phyloP scores from a whole-genome alignment of 2,113 vertebrate species.

The Coreoperca whiteheadi region DNA sequence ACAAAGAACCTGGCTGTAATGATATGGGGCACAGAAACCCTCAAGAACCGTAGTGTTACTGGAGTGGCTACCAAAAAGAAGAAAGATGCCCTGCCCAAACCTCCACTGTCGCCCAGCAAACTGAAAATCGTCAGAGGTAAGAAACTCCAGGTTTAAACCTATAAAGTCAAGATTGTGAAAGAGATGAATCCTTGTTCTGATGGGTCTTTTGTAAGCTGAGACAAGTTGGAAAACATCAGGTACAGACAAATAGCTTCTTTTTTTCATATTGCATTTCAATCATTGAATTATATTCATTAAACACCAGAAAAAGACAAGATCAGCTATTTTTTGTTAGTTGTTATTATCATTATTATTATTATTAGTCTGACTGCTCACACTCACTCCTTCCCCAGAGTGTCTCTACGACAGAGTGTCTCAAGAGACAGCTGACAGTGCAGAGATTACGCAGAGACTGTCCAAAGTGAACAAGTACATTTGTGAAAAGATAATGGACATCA shows the following conservation, averaged over 20 bases:
- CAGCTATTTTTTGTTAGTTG: conserved; percentile 12
- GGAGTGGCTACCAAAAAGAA: conserved; percentile 99
- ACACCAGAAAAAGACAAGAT: conserved; percentile 29
- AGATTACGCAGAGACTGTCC: conserved; percentile 99
- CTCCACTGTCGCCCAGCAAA: conserved; percentile 98
- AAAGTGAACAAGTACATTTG: conserved; percentile 99
- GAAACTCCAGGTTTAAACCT: not conserved
- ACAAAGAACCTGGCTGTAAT: conserved; percentile 99
- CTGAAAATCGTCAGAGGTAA: conserved; percentile 98
- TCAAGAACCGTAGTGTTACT: conserved; percentile 98
- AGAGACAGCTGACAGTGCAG: conserved; percentile 97
- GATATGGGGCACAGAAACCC: conserved; percentile 99
- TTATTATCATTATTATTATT: no score
- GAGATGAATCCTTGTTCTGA: not conserved
- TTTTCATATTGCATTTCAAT: not conserved
- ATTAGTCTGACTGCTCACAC: conserved; percentile 60
- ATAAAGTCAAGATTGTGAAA: not conserved
- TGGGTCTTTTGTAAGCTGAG: conserved; percentile 1
- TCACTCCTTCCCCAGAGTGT: conserved; percentile 89
- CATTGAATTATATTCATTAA: conserved; percentile 2
- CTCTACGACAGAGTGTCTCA: conserved; percentile 99
- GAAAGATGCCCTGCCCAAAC: conserved; percentile 98
- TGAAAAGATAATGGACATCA: conserved; percentile 99
- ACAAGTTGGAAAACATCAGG: conserved; percentile 1
- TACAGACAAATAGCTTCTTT: conserved; percentile 2